phyloP scores from a whole-genome alignment of 2,797 vertebrate genomes.

The Propithecus deckenii region DNA sequence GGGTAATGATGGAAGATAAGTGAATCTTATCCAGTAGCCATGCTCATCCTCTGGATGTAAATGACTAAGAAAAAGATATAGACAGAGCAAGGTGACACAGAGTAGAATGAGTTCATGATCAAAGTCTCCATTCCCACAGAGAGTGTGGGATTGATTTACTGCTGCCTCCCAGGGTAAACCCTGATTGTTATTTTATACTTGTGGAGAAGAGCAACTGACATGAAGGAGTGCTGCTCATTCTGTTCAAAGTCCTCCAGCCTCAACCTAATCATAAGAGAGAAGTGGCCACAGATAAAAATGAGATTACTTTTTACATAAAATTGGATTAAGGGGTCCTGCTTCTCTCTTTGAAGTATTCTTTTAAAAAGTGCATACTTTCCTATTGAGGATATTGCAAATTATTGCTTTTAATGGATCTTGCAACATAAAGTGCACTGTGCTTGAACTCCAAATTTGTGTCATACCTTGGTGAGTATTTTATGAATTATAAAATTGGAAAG shows the following conservation, averaged over 20 bases:
- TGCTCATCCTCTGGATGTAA: not conserved
- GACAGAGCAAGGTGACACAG: not conserved
- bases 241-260: not conserved
- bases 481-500: conserved; percentile 67
- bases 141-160: conserved; percentile 7
- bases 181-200: not conserved
- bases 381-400: conserved; percentile 30
- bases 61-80: not conserved
- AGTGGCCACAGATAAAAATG: not conserved
- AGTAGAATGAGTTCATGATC: not conserved
- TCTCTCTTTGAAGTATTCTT: conserved; percentile 42
- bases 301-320: conserved; percentile 29
- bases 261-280: not conserved
- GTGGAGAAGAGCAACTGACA: not conserved
- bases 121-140: not conserved
- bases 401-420: conserved; percentile 27
- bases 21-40: not conserved
- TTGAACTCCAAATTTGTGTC: conserved; percentile 37
- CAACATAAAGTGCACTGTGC: not conserved
- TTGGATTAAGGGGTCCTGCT: conserved; percentile 26
- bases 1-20: not conserved
- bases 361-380: not conserved
- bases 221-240: not conserved
- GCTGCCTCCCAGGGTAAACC: not conserved
- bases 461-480: conserved; percentile 58